Evolutionary conservation across 1,140 invertebrate species (phyloP).

Genomic region (Notospermus geniculatus): DNA sequence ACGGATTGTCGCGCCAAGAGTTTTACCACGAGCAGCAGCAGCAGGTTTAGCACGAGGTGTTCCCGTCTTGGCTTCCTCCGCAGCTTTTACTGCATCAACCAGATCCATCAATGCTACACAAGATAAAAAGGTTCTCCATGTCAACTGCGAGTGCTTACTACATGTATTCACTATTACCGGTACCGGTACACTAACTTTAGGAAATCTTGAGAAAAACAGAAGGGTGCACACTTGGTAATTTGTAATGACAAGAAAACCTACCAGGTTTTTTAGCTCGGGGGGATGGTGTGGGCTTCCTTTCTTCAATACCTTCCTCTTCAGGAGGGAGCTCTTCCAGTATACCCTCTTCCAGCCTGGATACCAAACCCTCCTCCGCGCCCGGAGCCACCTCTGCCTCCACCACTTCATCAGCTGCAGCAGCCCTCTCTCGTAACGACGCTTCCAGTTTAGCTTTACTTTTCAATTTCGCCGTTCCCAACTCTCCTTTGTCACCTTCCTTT

Average conservation of each 20-base stretch:
- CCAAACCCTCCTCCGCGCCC: neutral
- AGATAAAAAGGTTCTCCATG: neutral
- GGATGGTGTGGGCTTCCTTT: too few species aligned
- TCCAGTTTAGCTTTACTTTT: slow-evolving; percentile 6
- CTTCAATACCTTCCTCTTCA: neutral
- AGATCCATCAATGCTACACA: neutral
- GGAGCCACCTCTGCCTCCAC: neutral
- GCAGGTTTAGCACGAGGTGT: neutral
- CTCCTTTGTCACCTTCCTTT: neutral
- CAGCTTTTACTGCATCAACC: neutral
- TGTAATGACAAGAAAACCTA: too few species aligned
- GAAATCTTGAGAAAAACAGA: too few species aligned
- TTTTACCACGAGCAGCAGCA: neutral
- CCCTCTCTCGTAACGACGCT: neutral
- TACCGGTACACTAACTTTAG: neutral
- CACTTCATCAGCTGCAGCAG: neutral
- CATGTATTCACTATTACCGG: neutral
- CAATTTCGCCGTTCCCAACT: neutral
- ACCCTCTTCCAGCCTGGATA: neutral
- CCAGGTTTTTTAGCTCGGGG: too few species aligned
- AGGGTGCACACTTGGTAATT: too few species aligned
- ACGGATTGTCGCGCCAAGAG: neutral
- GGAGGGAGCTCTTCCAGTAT: neutral
- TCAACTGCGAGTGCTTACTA: neutral
- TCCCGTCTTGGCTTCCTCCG: neutral